Conservation (phyloP, 2,888 invertebrate species). For the Andrena marginata region DNA sequence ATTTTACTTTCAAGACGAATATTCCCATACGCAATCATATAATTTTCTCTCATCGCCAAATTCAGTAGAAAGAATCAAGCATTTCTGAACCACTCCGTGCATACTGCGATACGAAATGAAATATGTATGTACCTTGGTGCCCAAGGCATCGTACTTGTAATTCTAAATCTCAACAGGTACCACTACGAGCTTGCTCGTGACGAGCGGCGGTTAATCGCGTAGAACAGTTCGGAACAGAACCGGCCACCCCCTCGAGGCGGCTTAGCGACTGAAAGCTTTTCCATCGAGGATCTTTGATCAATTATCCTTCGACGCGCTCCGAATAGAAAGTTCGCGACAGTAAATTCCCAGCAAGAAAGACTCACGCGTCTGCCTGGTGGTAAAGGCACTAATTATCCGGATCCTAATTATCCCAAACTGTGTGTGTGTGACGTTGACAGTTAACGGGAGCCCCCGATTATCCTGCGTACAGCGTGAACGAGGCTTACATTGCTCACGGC, state of each 20-base stretch:
- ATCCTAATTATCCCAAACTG: conserved; percentile 53
- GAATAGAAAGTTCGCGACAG: background rate
- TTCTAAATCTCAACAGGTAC: too few species aligned
- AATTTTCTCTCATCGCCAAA: too few species aligned
- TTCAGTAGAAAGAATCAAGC: too few species aligned
- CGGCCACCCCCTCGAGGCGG: background rate
- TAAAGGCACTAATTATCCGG: conserved; percentile 52
- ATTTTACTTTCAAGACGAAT: background rate
- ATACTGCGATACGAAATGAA: too few species aligned
- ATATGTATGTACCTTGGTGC: too few species aligned
- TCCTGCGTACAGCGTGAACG: conserved; percentile 18
- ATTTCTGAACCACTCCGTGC: too few species aligned
- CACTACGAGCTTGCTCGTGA: too few species aligned
- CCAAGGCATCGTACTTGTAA: too few species aligned
- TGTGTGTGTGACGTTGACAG: conserved; percentile 25
- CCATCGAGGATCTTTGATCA: conserved; percentile 22
- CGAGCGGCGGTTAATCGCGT: too few species aligned
- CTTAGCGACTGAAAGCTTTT: background rate
- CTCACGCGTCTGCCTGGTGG: background rate
- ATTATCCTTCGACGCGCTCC: conserved; percentile 25
- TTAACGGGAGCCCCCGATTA: conserved; percentile 55
- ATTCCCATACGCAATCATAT: background rate
- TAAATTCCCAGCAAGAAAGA: conserved; percentile 3
- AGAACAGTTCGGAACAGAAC: background rate
- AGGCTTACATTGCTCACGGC: conserved; percentile 37